A percentile compares a stretch with the other conserved stretches of the same genome.
phyloP scores from a whole-genome alignment of 2,113 vertebrate species.

The Lycaon pictus region DNA sequence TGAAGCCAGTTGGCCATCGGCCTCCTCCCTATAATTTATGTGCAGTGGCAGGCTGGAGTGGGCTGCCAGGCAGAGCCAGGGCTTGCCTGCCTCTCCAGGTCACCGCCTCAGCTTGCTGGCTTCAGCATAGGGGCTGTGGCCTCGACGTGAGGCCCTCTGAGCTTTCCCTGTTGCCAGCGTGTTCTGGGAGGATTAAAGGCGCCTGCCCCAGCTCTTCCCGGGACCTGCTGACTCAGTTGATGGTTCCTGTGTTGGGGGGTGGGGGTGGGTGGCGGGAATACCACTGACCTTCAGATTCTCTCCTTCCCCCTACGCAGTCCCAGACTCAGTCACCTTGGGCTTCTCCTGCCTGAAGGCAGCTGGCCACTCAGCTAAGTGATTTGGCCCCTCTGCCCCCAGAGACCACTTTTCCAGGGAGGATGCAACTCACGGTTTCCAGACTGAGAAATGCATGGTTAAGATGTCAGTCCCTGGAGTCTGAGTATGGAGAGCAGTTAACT shows the following conservation, averaged over 20 bases:
- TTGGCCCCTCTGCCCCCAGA: neutral
- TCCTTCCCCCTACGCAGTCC: neutral
- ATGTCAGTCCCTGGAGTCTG: neutral
- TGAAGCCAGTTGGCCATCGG: slow-evolving; percentile 74
- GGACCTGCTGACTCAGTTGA: slow-evolving; percentile 26
- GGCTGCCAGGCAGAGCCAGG: slow-evolving; percentile 66
- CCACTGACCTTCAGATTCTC: neutral
- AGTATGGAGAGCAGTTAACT: neutral
- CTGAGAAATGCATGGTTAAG: neutral
- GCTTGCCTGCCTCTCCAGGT: slow-evolving; percentile 57
- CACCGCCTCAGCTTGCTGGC: slow-evolving; percentile 56
- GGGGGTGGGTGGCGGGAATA: neutral
- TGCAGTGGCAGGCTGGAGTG: slow-evolving; percentile 65
- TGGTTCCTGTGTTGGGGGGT: neutral
- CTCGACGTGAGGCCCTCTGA: neutral
- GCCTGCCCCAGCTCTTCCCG: neutral
- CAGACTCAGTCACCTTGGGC: neutral
- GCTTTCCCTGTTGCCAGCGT: neutral
- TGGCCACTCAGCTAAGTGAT: neutral
- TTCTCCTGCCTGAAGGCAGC: neutral
- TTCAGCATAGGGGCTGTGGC: neutral
- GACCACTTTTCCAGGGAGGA: neutral
- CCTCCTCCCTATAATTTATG: slow-evolving; percentile 77
- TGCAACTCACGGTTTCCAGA: neutral
- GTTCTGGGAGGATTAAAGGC: slow-evolving; percentile 46